phyloP scores from a whole-genome alignment of 2,113 vertebrate genomes.

The Microcebus tavaratra region DNA sequence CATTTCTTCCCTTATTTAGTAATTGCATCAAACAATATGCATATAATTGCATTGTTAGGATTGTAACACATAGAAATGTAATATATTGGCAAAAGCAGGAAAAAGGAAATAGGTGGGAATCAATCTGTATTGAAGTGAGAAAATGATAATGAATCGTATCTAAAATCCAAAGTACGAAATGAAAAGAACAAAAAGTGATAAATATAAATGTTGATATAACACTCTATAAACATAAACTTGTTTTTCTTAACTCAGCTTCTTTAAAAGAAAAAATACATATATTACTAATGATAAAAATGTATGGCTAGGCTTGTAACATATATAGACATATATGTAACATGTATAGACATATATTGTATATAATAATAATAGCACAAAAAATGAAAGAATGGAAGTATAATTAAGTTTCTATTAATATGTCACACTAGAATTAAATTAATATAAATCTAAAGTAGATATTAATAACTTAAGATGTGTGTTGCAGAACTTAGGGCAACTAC shows the following conservation, averaged over 20 bases:
- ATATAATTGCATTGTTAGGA: not conserved
- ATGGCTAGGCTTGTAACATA: not conserved
- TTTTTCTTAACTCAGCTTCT: not conserved
- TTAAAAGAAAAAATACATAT: not conserved
- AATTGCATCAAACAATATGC: not conserved
- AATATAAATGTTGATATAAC: not conserved
- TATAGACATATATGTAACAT: too few relatives aligned
- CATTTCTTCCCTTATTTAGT: not conserved
- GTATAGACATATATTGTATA: not conserved
- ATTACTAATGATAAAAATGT: not conserved
- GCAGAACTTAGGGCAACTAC: not conserved
- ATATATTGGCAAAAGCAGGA: not conserved
- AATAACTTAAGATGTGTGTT: not conserved
- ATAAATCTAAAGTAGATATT: not conserved
- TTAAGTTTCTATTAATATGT: not conserved
- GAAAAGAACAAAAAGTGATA: not conserved
- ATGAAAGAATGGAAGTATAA: not conserved
- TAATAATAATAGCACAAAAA: not conserved
- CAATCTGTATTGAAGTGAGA: not conserved
- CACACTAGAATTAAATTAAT: not conserved
- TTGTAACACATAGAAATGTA: not conserved
- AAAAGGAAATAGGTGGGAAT: not conserved
- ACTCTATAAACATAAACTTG: not conserved
- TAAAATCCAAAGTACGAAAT: not conserved
- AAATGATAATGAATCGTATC: not conserved